Conservation (phyloP, 1,140 invertebrate species). For the Heterodera schachtii region DNA sequence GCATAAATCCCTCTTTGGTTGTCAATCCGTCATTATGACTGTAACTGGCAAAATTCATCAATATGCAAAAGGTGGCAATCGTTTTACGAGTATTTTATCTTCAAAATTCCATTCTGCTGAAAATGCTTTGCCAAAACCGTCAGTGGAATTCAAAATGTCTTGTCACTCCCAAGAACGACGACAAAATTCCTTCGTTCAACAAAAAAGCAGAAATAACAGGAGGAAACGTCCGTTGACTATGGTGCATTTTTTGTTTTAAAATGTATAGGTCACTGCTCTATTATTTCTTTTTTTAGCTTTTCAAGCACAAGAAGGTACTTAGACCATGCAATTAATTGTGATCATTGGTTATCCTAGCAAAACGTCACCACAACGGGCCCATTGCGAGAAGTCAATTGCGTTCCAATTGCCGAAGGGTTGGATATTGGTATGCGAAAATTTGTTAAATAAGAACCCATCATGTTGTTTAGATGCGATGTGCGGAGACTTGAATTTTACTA, state of each 20-base stretch:
- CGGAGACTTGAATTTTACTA: neutral
- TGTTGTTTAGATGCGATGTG: neutral
- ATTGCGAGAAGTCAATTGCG: slow-evolving; percentile 17
- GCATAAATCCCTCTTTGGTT: too few species aligned
- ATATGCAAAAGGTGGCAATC: too few species aligned
- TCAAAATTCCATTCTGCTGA: neutral
- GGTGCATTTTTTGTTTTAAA: neutral
- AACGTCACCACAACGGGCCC: neutral
- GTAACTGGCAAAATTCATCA: too few species aligned
- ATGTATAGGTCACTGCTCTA: neutral
- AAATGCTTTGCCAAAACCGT: neutral
- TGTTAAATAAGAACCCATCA: neutral
- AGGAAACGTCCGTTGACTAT: neutral
- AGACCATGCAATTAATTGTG: neutral
- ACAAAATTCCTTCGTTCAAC: slow-evolving; percentile 3
- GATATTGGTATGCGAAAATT: neutral
- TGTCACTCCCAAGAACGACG: neutral
- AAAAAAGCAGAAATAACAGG: neutral
- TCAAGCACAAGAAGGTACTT: neutral
- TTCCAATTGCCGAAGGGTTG: neutral
- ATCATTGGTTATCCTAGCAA: neutral
- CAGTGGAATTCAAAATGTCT: neutral
- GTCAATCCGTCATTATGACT: too few species aligned
- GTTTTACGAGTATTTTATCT: neutral
- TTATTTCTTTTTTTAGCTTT: too few species aligned